Evolutionary conservation across 2,888 invertebrate species (phyloP), one percentile per base, ranked within the genome.

Genomic region (Drosophila mayaguana): DNA sequence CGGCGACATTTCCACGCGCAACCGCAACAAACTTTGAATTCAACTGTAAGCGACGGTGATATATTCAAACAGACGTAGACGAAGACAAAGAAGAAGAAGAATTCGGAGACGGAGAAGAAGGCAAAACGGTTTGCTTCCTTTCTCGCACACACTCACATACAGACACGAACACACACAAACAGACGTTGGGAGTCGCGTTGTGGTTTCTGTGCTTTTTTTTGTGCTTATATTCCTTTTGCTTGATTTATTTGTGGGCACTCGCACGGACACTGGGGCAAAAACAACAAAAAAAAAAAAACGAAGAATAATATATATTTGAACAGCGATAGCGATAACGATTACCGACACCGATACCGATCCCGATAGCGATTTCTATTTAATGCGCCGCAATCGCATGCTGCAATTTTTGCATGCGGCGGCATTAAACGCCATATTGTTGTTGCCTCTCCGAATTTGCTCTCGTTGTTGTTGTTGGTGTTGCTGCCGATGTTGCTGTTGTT

Each of bases 1-100:
- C 78, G 81, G 74, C 83, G 74, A 76, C 81, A 80, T 80, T 78
- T 80, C 81, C 81, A 78, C 80, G 78, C 78, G 78, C 80, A 78
- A 63, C 66, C 77, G 77, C 77, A 78, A 67, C 77, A 59, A 79
- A 66, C 79, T 77, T 77, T 70, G 36, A 64, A 76, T 60, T 62
- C 20, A 57, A 64, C 56, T 53, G 28, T 16, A 43, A 36, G 65
- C 69, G 63, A 48, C 18, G 18, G 18, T 28, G n/a, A 46, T 25
- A 43, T 56, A 63, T 42, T 42, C 59, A 51, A 62, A 63, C 36
- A 53, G 64, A 55, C 34, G 50, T 60, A 63, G 65, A 75, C 75
- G 57, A 75, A 57, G 63, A 43, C 40, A 38, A 46, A n/a, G 11
- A 46, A 25, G 36, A 16, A 46, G 63, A 46, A 60, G 43, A 54